phyloP scores from a whole-genome alignment of 37 sponge, comb jelly and placozoan species.

The Aplysina aerophoba region DNA sequence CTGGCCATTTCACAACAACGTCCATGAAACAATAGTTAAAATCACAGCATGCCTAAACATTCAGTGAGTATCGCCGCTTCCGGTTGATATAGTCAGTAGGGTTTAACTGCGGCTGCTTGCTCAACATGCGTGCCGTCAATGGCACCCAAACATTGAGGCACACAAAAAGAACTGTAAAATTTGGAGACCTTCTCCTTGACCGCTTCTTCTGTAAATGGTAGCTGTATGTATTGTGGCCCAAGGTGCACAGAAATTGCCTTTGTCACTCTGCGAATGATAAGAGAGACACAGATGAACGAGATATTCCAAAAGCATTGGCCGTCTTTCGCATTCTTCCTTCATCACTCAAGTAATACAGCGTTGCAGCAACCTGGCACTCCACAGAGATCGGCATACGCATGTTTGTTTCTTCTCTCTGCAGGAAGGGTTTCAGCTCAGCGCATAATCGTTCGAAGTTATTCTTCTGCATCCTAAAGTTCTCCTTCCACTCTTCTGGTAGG shows the following conservation, averaged over 20 bases:
- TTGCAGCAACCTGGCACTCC: not conserved
- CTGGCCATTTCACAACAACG: conserved; percentile 31
- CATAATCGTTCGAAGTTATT: too few species aligned
- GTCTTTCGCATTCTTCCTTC: conserved; percentile 35
- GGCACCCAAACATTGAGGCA: not conserved
- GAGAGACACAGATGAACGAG: conserved; percentile 12
- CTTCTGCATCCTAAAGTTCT: too few species aligned
- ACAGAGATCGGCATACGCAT: too few species aligned
- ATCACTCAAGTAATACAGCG: conserved; percentile 44
- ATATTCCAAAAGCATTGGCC: conserved; percentile 35
- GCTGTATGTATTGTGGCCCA: conserved; percentile 29
- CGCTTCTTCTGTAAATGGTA: conserved; percentile 30
- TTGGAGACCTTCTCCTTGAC: not conserved
- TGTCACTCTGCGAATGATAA: conserved; percentile 24
- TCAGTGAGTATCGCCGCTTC: conserved; percentile 15
- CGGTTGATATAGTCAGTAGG: not conserved
- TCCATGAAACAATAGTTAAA: not conserved
- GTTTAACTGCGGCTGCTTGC: not conserved
- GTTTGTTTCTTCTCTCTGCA: too few species aligned
- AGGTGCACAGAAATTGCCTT: not conserved
- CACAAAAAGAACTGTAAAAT: not conserved
- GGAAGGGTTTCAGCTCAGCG: too few species aligned
- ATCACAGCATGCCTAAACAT: conserved; percentile 43
- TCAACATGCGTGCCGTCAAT: not conserved
- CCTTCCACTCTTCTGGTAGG: too few species aligned